Evolutionary conservation across 2,113 vertebrate genomes (phyloP), one percentile per base, ranked within the genome.

Genomic region (Pelvicachromis taeniatus): DNA sequence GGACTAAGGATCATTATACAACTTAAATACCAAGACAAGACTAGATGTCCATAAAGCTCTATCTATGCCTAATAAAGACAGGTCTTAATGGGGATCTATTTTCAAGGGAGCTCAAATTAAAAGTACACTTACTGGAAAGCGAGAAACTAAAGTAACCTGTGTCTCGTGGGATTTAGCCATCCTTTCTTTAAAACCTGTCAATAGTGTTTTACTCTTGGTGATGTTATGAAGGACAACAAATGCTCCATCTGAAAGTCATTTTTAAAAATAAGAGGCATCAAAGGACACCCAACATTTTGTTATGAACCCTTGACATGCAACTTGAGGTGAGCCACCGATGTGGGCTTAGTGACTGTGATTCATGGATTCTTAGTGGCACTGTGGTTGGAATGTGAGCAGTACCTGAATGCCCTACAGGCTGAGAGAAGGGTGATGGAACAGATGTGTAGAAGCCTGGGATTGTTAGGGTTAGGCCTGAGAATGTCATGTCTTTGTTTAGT

Each of bases 201-300:
- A 29, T 29, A 29, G 17, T 61, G 65, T 82, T 90, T 85, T 16
- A 55, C 81, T 88, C 40, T 86, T 80, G 65, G 79, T 83, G 83
- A 81, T 48, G 58, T 77, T 78, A 89, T 45, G 83, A 88, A 87
- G 84, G 81, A 89, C 82, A 92, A 91, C 81, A 92, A 87, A 91
- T 90, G 85, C 65, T 82, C 77, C 84, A 83, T 88, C 83, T 93
- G 82, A 89, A 93, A 92, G 86, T 87, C 78, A 91, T 95, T 93
- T 93, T 83, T 81, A 83, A 85, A 94, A 88, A 91, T 55, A 81
- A 85, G 85, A 85, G 26, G 82, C 90, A 94, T 94, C 89, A 95
- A 94, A 94, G 85, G 65, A 63, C 53, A 77, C 53, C 54, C 35
- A 55, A 26, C 56, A 52, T 82, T 26, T 84, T 29, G 56, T 65